Percentiles rank a stretch among this genome's conserved stretches.
Evolutionary conservation across 2,797 vertebrate species (phyloP).

Genomic region (Scarus forsteni): DNA sequence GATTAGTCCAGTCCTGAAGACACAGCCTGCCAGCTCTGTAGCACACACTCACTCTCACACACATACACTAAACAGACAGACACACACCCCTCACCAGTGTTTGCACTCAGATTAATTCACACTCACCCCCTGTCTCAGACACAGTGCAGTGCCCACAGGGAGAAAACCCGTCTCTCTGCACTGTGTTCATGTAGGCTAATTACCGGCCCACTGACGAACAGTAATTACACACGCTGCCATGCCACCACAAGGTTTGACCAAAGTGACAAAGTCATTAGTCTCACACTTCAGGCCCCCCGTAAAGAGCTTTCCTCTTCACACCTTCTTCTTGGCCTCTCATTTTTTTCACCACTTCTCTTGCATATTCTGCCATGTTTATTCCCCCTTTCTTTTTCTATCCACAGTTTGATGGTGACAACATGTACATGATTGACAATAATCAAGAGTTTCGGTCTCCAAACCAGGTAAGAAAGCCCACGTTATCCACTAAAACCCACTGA

Average conservation of each 20-base stretch:
- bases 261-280: slow-evolving; percentile 86
- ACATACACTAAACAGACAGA: slow-evolving; percentile 30
- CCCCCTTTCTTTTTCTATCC: slow-evolving; percentile 68
- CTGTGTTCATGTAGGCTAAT: slow-evolving; percentile 84
- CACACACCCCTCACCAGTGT: slow-evolving; percentile 49
- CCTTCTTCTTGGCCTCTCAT: slow-evolving; percentile 16
- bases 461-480: slow-evolving; percentile 88
- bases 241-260: slow-evolving; percentile 82
- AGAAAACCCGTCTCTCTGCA: slow-evolving; percentile 79
- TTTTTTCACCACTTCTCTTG: slow-evolving; percentile 8
- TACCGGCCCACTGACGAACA: slow-evolving; percentile 84
- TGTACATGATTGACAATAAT: slow-evolving; percentile 99
- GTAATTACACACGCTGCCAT: slow-evolving; percentile 84
- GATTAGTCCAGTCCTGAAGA: slow-evolving; percentile 69
- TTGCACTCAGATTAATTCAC: slow-evolving; percentile 64
- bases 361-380: slow-evolving; percentile 45
- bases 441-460: slow-evolving; percentile 96
- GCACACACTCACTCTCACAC: slow-evolving; percentile 18
- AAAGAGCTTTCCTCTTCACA: slow-evolving; percentile 65
- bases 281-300: slow-evolving; percentile 76
- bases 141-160: slow-evolving; percentile 72
- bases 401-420: slow-evolving; percentile 99
- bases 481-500: slow-evolving; percentile 17
- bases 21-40: slow-evolving; percentile 40
- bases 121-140: slow-evolving; percentile 58